These are phyloP conservation scores for Apodemia hepburni DNA, from an alignment of 2,888 invertebrate genomes.

Conservation along the genomic window DNA sequence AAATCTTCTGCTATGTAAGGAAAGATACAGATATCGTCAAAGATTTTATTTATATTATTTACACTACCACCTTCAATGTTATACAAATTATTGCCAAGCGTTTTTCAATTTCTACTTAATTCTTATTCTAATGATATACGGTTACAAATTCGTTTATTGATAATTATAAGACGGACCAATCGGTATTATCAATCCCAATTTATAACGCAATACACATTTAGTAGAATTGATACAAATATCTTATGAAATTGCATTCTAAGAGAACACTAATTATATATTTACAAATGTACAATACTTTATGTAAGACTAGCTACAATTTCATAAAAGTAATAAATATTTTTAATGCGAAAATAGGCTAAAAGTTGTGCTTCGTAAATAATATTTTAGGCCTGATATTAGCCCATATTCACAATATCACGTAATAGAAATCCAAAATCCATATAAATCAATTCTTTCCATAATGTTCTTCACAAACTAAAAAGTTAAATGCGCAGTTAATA, in stretches of 20 bases:
- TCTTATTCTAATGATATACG: constrained; percentile 72
- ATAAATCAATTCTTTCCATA: constrained; percentile 23
- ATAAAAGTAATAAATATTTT: constrained; percentile 37
- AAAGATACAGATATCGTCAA: background rate
- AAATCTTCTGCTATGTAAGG: background rate
- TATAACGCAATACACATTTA: constrained; percentile 56
- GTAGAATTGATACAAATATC: constrained; percentile 51
- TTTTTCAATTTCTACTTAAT: constrained; percentile 52
- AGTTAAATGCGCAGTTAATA: constrained; percentile 34
- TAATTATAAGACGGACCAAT: constrained; percentile 71
- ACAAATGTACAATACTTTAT: constrained; percentile 49
- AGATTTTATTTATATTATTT: constrained; percentile 28
- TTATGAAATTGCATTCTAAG: constrained; percentile 27
- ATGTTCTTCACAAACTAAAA: constrained; percentile 20
- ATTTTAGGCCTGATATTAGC: constrained; percentile 1
- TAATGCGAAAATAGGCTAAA: constrained; percentile 12
- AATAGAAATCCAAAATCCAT: constrained; percentile 24
- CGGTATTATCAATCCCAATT: constrained; percentile 67
- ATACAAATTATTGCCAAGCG: constrained; percentile 74
- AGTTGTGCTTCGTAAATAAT: constrained; percentile 16
- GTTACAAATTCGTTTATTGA: constrained; percentile 75
- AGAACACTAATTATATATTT: constrained; percentile 40
- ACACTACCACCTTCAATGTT: constrained; percentile 42
- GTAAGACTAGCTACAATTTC: constrained; percentile 67
- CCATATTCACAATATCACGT: constrained; percentile 17